phyloP scores from a whole-genome alignment of 2,888 invertebrate species.

The Vesta saturnalis region DNA sequence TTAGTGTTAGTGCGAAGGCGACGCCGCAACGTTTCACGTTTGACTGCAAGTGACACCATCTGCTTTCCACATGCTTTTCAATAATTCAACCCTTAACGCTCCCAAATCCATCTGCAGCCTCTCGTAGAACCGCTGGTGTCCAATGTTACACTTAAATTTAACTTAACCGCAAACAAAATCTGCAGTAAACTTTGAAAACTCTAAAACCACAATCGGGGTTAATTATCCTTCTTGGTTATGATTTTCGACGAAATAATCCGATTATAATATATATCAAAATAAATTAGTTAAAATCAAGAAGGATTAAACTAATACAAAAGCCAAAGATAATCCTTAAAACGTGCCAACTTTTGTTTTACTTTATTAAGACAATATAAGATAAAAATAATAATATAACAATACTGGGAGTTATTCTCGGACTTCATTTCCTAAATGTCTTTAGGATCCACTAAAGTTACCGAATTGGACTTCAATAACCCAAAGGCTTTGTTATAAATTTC shows the following conservation, averaged over 20 bases:
- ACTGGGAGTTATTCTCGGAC: slow-evolving; percentile 20
- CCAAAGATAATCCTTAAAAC: slow-evolving; percentile 32
- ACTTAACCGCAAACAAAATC: slow-evolving; percentile 21
- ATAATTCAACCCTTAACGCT: slow-evolving; percentile 52
- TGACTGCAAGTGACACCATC: slow-evolving; percentile 50
- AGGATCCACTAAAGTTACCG: slow-evolving; percentile 22
- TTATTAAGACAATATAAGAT: slow-evolving; percentile 27
- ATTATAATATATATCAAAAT: slow-evolving; percentile 23
- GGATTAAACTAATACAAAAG: slow-evolving; percentile 23
- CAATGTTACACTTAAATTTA: slow-evolving; percentile 12
- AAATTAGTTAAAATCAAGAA: slow-evolving; percentile 24
- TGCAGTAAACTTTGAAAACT: slow-evolving; percentile 14
- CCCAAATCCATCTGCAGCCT: slow-evolving; percentile 53
- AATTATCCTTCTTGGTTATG: slow-evolving; percentile 2
- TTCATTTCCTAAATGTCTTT: slow-evolving; percentile 34
- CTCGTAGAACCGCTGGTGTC: slow-evolving; percentile 31
- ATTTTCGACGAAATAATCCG: slow-evolving; percentile 19
- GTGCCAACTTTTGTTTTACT: slow-evolving; percentile 30
- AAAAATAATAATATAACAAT: slow-evolving; percentile 34
- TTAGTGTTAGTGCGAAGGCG: slow-evolving; percentile 30
- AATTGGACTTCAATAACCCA: slow-evolving; percentile 18
- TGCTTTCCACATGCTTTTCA: slow-evolving; percentile 51
- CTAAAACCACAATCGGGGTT: background rate
- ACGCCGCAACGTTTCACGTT: slow-evolving; percentile 37
- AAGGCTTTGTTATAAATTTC: slow-evolving; percentile 11